Evolutionary conservation across 2,113 vertebrate species (phyloP).

Genomic region (Daubentonia madagascariensis): DNA sequence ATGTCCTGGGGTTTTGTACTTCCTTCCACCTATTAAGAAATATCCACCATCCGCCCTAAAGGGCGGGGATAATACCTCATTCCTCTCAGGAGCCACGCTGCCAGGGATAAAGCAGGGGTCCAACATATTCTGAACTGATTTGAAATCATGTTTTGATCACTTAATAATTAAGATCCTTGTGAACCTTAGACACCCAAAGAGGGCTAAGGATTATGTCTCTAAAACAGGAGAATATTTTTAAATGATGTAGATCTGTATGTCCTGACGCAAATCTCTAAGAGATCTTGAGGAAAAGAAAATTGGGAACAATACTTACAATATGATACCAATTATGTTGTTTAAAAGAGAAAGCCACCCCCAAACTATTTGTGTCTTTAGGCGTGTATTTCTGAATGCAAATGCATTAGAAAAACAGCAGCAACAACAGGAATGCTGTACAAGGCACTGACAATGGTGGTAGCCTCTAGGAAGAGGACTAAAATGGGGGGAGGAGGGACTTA

Average conservation of each 20-base stretch:
- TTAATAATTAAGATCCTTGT: background rate
- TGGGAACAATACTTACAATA: background rate
- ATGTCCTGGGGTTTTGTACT: background rate
- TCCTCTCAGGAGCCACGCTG: background rate
- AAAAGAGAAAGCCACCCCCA: background rate
- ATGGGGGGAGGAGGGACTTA: background rate
- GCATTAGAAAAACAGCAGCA: background rate
- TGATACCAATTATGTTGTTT: background rate
- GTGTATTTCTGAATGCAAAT: background rate
- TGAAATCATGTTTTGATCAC: background rate
- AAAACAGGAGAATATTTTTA: background rate
- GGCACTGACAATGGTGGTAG: fast-evolving
- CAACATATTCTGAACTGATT: background rate
- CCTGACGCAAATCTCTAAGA: background rate
- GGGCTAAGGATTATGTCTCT: background rate
- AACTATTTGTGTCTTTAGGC: background rate
- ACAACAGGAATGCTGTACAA: background rate
- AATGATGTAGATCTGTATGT: background rate
- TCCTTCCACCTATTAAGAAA: background rate
- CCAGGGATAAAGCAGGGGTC: background rate
- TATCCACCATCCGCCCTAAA: background rate
- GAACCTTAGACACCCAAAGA: background rate
- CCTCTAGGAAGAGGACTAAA: background rate
- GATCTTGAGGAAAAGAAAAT: background rate
- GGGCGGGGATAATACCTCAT: background rate